These are phyloP conservation scores for Chironex yamaguchii DNA, from an alignment of 30 jellyfish, hydroid and myxozoan genomes.

Conservation along the genomic window DNA sequence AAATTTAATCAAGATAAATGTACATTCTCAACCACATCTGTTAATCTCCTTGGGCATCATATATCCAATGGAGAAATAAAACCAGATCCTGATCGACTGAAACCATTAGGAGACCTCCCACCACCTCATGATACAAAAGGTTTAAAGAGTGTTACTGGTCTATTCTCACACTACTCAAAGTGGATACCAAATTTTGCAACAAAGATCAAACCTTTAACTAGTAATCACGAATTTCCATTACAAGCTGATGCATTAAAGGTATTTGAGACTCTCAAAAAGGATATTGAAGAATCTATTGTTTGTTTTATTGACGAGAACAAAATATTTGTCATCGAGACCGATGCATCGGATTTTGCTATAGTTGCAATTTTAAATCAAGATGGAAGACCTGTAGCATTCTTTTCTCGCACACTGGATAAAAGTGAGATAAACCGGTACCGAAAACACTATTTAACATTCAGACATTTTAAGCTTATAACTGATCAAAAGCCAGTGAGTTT, in stretches of 20 bases:
- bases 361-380: slow-evolving; percentile 62
- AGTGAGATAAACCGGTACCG: slow-evolving; percentile 71
- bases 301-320: slow-evolving; percentile 45
- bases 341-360: slow-evolving; percentile 64
- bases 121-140: neutral
- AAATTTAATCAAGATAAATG: neutral
- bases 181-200: neutral
- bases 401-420: slow-evolving; percentile 42
- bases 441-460: slow-evolving; percentile 56
- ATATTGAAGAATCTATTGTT: neutral
- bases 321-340: slow-evolving; percentile 55
- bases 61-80: too few species aligned
- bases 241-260: neutral
- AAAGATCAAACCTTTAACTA: neutral
- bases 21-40: neutral
- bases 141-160: neutral
- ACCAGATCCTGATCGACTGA: neutral
- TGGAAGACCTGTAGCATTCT: slow-evolving; percentile 70
- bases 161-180: neutral
- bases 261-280: neutral
- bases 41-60: slow-evolving; percentile 13
- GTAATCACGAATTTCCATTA: neutral
- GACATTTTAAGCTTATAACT: slow-evolving; percentile 52
- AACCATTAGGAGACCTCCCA: neutral
- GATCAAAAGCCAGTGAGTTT: slow-evolving; percentile 72